Conservation (phyloP, 2,888 invertebrate species). For the Cotesia congregata region DNA sequence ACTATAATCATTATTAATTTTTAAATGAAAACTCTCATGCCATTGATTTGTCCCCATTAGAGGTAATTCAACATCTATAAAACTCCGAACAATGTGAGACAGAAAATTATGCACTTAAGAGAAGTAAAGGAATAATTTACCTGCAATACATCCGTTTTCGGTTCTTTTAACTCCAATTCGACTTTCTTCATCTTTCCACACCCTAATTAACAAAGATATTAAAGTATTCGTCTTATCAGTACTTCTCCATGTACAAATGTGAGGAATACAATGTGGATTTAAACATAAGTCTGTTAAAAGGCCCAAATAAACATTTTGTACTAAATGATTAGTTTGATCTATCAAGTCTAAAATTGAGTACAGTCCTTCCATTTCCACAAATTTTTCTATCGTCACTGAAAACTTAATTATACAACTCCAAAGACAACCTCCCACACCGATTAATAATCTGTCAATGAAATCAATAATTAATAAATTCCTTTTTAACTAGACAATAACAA, state of each 20-base stretch:
- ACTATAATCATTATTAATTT: constrained; percentile 56
- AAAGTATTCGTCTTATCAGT: constrained; percentile 61
- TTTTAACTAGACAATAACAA: neutral
- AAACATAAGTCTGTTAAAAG: constrained; percentile 68
- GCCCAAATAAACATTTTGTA: constrained; percentile 68
- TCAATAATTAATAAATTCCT: constrained; percentile 21
- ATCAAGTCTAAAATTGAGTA: constrained; percentile 68
- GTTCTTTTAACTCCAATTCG: constrained; percentile 60
- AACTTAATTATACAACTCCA: constrained; percentile 67
- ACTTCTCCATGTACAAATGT: constrained; percentile 71
- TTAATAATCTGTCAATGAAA: constrained; percentile 58
- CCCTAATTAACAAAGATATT: constrained; percentile 64
- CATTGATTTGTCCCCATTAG: constrained; percentile 69
- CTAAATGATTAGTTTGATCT: constrained; percentile 60
- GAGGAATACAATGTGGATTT: constrained; percentile 63
- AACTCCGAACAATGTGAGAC: neutral
- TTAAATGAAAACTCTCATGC: constrained; percentile 57
- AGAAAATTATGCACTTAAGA: neutral
- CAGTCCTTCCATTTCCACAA: constrained; percentile 65
- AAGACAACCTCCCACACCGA: constrained; percentile 67
- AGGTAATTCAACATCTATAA: constrained; percentile 64
- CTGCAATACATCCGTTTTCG: constrained; percentile 63
- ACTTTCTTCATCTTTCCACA: constrained; percentile 70
- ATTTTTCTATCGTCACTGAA: constrained; percentile 56
- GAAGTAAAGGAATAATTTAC: constrained; percentile 48